Evolutionary conservation across 2,113 vertebrate species (phyloP).

Genomic region (Megaleporinus macrocephalus): DNA sequence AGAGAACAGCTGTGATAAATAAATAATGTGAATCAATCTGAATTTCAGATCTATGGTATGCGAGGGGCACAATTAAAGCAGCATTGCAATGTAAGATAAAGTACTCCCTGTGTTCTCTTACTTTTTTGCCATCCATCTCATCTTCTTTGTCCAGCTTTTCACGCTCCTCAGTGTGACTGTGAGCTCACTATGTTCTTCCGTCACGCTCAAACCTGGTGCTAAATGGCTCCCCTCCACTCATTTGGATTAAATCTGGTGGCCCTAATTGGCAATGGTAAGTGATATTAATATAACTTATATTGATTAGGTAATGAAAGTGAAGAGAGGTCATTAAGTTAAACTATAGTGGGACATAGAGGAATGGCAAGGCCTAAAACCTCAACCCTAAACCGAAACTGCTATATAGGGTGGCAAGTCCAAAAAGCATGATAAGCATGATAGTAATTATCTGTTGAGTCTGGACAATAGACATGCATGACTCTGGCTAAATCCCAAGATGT

Average conservation of each 20-base stretch:
- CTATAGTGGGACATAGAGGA: too few species aligned
- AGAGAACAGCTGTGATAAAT: slow-evolving; percentile 59
- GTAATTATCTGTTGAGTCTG: too few species aligned
- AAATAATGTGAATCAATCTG: slow-evolving; percentile 64
- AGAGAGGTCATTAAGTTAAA: too few species aligned
- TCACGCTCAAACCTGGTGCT: slow-evolving; percentile 49
- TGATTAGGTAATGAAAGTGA: too few species aligned
- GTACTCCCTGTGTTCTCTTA: slow-evolving; percentile 57
- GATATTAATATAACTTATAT: too few species aligned
- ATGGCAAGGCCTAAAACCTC: too few species aligned
- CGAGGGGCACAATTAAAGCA: slow-evolving; percentile 72
- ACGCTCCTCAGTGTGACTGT: background rate
- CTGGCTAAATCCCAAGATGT: too few species aligned
- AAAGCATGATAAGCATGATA: too few species aligned
- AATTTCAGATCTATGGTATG: slow-evolving; percentile 53
- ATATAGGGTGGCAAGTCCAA: too few species aligned
- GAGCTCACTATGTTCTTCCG: background rate
- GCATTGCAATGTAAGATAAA: slow-evolving; percentile 68
- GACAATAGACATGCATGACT: too few species aligned
- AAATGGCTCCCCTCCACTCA: slow-evolving; percentile 47
- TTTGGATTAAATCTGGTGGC: slow-evolving; percentile 69
- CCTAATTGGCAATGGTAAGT: too few species aligned
- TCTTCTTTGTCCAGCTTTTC: background rate
- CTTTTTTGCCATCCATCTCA: background rate
- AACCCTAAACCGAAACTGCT: too few species aligned